These are phyloP conservation scores for Gorsachius magnificus DNA, from an alignment of 2,797 vertebrate genomes.

Conservation along the genomic window DNA sequence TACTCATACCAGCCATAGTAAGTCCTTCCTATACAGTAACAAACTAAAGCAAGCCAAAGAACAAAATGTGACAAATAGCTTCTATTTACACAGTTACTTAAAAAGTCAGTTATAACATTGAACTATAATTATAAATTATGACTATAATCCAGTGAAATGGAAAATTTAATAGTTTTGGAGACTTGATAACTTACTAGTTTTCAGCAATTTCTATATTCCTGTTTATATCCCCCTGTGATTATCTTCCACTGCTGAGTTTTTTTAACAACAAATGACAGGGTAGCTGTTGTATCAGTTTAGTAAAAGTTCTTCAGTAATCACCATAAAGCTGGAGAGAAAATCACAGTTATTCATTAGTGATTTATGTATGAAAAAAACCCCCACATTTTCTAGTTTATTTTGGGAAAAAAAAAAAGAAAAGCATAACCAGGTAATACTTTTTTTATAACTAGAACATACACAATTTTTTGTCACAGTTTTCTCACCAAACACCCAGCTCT, in stretches of 20 bases:
- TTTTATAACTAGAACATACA: not conserved
- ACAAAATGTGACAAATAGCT: not conserved
- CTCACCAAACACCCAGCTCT: not conserved
- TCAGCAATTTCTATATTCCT: not conserved
- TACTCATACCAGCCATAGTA: not conserved
- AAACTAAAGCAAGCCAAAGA: not conserved
- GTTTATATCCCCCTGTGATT: not conserved
- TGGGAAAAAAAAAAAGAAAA: not conserved
- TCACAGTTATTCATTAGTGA: not conserved
- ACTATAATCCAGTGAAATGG: not conserved
- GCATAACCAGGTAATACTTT: not conserved
- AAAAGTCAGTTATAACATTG: not conserved
- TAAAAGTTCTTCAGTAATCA: not conserved
- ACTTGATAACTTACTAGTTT: not conserved
- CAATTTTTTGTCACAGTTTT: not conserved
- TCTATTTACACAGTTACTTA: not conserved
- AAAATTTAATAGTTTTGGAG: not conserved
- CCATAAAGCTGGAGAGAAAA: not conserved
- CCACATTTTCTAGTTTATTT: not conserved
- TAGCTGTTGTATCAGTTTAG: not conserved
- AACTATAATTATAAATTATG: not conserved
- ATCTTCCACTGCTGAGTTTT: not conserved
- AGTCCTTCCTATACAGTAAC: not conserved
- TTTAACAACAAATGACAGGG: not conserved
- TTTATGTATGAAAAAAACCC: not conserved